These are phyloP conservation scores for Pseudolaguvia tuberculata DNA, from an alignment of 2,113 vertebrate genomes.

Conservation along the genomic window DNA sequence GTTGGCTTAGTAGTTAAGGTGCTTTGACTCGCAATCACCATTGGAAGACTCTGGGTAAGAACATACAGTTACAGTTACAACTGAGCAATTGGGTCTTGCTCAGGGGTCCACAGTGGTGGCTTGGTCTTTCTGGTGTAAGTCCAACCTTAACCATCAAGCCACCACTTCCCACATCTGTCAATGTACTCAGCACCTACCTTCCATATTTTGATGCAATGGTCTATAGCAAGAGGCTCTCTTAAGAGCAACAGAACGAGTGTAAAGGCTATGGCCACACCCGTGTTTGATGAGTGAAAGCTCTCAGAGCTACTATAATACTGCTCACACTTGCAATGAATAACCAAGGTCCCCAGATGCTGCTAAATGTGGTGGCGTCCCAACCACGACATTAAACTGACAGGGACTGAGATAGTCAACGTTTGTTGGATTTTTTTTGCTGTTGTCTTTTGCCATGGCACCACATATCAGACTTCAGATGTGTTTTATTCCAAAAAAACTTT, in stretches of 20 bases:
- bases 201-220: neutral
- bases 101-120: too few species aligned
- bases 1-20: too few species aligned
- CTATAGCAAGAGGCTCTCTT: constrained; percentile 15
- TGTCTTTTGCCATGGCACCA: neutral
- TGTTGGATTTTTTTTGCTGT: too few species aligned
- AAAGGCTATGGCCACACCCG: constrained; percentile 36
- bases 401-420: too few species aligned
- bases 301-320: constrained; percentile 58
- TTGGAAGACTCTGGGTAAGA: too few species aligned
- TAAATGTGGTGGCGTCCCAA: constrained; percentile 45
- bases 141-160: too few species aligned
- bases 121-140: too few species aligned
- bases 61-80: too few species aligned
- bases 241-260: constrained; percentile 45
- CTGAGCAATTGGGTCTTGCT: too few species aligned
- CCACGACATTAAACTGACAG: constrained; percentile 43
- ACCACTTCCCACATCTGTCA: too few species aligned
- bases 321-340: constrained; percentile 55
- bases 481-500: neutral
- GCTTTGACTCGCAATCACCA: too few species aligned
- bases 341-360: constrained; percentile 46
- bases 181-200: neutral
- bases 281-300: constrained; percentile 54
- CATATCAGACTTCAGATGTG: neutral